Evolutionary conservation across 2,113 vertebrate species (phyloP), one percentile per base, ranked within the genome.

Genomic region (Macquaria australasica): DNA sequence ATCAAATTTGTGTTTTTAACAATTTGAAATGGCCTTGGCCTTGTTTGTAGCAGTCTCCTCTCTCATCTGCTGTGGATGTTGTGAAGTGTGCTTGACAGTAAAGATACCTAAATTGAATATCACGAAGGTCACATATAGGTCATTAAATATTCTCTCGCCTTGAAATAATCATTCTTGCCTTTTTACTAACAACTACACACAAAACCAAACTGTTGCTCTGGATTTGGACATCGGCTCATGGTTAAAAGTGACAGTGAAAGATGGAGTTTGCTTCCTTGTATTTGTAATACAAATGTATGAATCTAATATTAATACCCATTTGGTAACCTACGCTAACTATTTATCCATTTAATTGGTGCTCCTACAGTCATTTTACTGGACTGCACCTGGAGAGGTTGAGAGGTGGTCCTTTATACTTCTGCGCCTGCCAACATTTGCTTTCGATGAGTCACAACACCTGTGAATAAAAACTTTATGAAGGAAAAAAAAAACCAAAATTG

Each of bases 381-480:
- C 21, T 48, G 18, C 31, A 63, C n/a, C 2, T 34, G 51, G 21
- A 34, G 6, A 71, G 3, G 39, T 18, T 73, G 14, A 77, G 23
- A 75, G 28, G 1, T 50, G 34, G 41, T 21, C 18, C n/a, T 28
- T n/a, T 48, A 23, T 53, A 43, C 9, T 31, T 64, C 20, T 76
- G 28, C 34, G 48, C 23, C 39, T 43, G 51, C 58, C 77, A 71
- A 31, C 11, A 74, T 77, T n/a, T 73, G 45, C 68, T 51, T 68
- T 39, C 41, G 59, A 77, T 73, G 31, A 85, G 6, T 71, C 83
- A 45, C 50, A 79, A 23, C 34, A 45, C 55, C 21, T 53, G 34
- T 60, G 16, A 73, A 43, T 31, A 60, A 39, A 73, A 51, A 15
- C 1, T 39, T 45, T 23, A 25, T 25, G 0, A 23, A 45, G 20